These are phyloP conservation scores for Polydrusus tereticollis DNA, from an alignment of 2,888 invertebrate species.

Conservation along the genomic window DNA sequence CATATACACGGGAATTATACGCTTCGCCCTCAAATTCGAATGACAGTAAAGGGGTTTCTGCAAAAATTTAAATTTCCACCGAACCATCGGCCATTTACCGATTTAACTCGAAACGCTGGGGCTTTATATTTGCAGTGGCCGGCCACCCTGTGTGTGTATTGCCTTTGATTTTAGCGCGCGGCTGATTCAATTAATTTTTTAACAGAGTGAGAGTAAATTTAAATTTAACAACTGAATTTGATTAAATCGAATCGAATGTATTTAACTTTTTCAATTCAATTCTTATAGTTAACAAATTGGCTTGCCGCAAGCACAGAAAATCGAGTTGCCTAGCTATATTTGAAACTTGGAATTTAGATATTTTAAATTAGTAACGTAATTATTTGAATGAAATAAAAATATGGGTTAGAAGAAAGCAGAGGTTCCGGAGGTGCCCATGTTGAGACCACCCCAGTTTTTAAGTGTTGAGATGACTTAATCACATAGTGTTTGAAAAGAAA, in stretches of 20 bases:
- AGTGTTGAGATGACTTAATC: too few relatives aligned
- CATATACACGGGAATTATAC: constrained; percentile 13
- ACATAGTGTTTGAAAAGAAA: too few relatives aligned
- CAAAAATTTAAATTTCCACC: constrained; percentile 6
- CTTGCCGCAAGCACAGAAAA: too few relatives aligned
- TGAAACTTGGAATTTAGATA: too few relatives aligned
- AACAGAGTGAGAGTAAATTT: constrained; percentile 15
- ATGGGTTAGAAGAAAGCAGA: too few relatives aligned
- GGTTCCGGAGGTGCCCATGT: too few relatives aligned
- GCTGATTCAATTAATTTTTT: constrained; percentile 16
- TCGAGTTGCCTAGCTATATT: too few relatives aligned
- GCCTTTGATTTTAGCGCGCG: constrained; percentile 36
- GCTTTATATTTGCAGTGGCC: constrained; percentile 27
- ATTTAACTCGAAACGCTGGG: constrained; percentile 33
- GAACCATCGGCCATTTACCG: constrained; percentile 16
- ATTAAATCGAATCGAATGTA: constrained; percentile 15
- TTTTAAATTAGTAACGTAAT: too few relatives aligned
- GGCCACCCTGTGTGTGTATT: constrained; percentile 15
- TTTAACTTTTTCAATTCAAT: constrained; percentile 17
- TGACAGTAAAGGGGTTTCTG: constrained; percentile 13
- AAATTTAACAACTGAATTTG: constrained; percentile 13
- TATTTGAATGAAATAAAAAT: too few relatives aligned
- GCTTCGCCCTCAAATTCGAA: constrained; percentile 1
- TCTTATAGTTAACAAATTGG: too few relatives aligned
- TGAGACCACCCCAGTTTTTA: too few relatives aligned